A percentile compares a stretch with the other conserved stretches of the same genome.
phyloP scores from a whole-genome alignment of 2,113 vertebrate genomes.

The Odontesthes bonariensis region DNA sequence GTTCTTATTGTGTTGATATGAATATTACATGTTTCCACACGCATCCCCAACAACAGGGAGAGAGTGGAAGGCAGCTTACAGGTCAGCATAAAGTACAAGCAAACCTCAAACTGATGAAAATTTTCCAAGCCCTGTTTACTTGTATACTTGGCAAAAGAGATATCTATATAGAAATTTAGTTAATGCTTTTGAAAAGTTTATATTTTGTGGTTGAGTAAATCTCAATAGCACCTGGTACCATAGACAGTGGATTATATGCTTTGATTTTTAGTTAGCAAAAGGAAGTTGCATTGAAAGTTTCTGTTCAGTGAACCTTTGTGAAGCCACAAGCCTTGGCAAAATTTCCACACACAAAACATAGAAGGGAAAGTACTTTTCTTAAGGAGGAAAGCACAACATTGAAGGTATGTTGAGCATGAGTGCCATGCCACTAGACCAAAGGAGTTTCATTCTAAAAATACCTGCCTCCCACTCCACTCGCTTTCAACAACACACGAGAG shows the following conservation, averaged over 20 bases:
- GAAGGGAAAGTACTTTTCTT: slow-evolving; percentile 69
- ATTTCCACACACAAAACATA: slow-evolving; percentile 59
- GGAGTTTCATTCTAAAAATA: slow-evolving; percentile 81
- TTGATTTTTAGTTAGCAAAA: slow-evolving; percentile 57
- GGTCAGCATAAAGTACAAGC: not conserved
- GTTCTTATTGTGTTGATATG: no score
- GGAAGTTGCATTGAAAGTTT: slow-evolving; percentile 61
- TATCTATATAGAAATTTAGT: not conserved
- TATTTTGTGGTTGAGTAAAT: slow-evolving; percentile 19
- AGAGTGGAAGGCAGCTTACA: no score
- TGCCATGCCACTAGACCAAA: slow-evolving; percentile 73
- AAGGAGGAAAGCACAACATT: slow-evolving; percentile 79
- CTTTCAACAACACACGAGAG: slow-evolving; percentile 65
- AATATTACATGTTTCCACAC: no score
- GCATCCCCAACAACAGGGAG: no score
- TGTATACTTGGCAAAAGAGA: not conserved
- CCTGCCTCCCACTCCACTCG: slow-evolving; percentile 66
- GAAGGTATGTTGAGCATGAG: slow-evolving; percentile 77
- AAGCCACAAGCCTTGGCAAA: slow-evolving; percentile 59
- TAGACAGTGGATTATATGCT: slow-evolving; percentile 9
- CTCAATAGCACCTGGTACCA: not conserved
- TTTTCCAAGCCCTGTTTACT: not conserved
- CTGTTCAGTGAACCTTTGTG: slow-evolving; percentile 67
- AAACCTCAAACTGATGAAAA: not conserved
- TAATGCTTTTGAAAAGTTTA: not conserved